These are phyloP conservation scores for Sphaeramia orbicularis DNA, from an alignment of 2,797 vertebrate genomes.

Conservation along the genomic window DNA sequence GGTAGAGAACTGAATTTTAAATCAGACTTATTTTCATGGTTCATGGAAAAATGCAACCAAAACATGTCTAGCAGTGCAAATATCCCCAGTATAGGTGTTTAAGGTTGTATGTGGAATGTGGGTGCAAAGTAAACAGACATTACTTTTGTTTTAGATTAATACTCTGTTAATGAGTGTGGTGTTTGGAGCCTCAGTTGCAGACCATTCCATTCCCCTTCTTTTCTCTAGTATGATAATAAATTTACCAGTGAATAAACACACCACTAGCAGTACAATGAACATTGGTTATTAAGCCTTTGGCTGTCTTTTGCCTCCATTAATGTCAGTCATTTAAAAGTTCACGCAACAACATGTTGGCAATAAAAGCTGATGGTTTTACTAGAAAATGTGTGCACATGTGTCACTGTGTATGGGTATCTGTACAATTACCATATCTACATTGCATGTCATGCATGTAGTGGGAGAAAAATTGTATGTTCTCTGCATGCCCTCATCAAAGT, in stretches of 20 bases:
- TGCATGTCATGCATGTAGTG: slow-evolving; percentile 34
- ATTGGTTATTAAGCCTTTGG: slow-evolving; percentile 38
- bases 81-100: slow-evolving; percentile 6
- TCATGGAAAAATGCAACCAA: slow-evolving; percentile 30
- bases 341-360: slow-evolving; percentile 24
- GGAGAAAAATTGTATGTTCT: slow-evolving; percentile 32
- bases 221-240: slow-evolving; percentile 48
- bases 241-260: slow-evolving; percentile 45
- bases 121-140: slow-evolving; percentile 42
- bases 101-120: slow-evolving; percentile 27
- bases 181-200: slow-evolving; percentile 47
- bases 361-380: slow-evolving; percentile 35
- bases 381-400: slow-evolving; percentile 14
- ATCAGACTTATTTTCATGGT: slow-evolving; percentile 33
- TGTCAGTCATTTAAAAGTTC: slow-evolving; percentile 38
- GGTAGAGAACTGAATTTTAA: slow-evolving; percentile 54
- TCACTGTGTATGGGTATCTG: slow-evolving; percentile 6
- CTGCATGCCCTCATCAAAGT: slow-evolving; percentile 31
- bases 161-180: slow-evolving; percentile 60
- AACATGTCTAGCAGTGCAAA: slow-evolving; percentile 3
- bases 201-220: slow-evolving; percentile 36
- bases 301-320: slow-evolving; percentile 50
- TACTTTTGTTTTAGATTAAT: slow-evolving; percentile 52
- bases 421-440: slow-evolving; percentile 3
- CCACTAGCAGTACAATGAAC: slow-evolving; percentile 38